Conservation (phyloP, 2,888 invertebrate genomes). For the Ichneumoninae sp. region DNA sequence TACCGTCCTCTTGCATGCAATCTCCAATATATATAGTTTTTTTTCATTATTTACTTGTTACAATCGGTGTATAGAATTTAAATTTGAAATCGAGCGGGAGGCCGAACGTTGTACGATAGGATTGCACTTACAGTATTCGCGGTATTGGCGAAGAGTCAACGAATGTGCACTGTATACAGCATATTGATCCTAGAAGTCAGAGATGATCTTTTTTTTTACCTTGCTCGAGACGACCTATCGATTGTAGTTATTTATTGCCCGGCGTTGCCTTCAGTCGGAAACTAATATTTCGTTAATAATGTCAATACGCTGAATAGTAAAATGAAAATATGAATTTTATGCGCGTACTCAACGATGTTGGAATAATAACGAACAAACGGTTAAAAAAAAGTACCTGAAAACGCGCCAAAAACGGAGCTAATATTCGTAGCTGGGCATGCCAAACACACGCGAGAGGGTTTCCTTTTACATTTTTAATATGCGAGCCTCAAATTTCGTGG, state of each 20-base stretch:
- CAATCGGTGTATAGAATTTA: conserved; percentile 10
- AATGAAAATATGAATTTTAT: conserved; percentile 26
- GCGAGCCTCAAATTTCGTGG: neutral
- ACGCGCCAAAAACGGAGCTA: neutral
- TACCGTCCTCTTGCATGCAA: conserved; percentile 63
- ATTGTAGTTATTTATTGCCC: conserved; percentile 53
- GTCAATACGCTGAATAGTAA: neutral
- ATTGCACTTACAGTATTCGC: neutral
- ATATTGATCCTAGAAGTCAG: conserved; percentile 26
- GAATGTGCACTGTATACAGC: conserved; percentile 5
- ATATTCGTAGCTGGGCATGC: conserved; percentile 8
- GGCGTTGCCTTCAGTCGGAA: conserved; percentile 1
- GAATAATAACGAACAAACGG: neutral
- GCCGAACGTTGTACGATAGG: conserved; percentile 1
- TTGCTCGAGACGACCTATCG: conserved; percentile 23
- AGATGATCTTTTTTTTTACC: conserved; percentile 43
- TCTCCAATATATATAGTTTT: conserved; percentile 42
- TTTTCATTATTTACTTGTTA: conserved; percentile 32
- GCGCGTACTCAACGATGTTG: neutral
- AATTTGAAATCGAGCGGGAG: conserved; percentile 6
- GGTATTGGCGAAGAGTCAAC: neutral
- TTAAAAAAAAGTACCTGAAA: neutral
- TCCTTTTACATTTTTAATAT: conserved; percentile 31
- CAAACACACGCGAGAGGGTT: neutral
- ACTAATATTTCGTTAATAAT: conserved; percentile 18